Evolutionary conservation across 2,113 vertebrate genomes (phyloP), one percentile per base, ranked within the genome.

Genomic region (Damaliscus lunatus): DNA sequence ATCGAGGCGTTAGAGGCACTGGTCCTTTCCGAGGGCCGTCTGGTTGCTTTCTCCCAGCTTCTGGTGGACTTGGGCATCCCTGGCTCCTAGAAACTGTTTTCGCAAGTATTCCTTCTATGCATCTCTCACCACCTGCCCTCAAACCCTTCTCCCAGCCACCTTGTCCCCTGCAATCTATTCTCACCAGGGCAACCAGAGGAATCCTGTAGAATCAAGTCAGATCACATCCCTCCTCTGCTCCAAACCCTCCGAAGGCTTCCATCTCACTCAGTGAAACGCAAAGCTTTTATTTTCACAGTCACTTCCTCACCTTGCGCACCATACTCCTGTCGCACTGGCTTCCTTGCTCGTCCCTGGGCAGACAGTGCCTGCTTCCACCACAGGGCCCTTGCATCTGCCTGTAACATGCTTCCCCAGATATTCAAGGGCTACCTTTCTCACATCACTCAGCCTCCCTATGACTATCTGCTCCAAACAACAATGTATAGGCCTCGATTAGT

Each of bases 301-400:
- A 27, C 1, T 23, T 5, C 48, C 50, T 14, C 17, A 60, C 57
- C 23, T 5, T 9, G 3, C 29, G 2, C 0, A 1, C 33, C 53
- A 60, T 19, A 8, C 12, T 3, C 25, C 50, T 0, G 6, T 27
- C 40, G 27, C 86, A 36, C 14, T 25, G 21, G 52, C 29, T n/a
- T 43, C 62, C 81, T 23, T 17, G n/a, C 81, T 78, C 2, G 14
- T 31, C 23, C 91, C 57, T 5, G 78, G 88, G 33, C 80, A 15
- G 43, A 52, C 29, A 52, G 55, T 6, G 15, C 13, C 40, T 27
- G 78, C 67, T 13, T 40, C 74, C 5, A 0, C 43, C 9, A 12
- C 40, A 13, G 27, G 48, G 59, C 33, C 40, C 48, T 29, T 11
- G 16, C 17, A 14, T 16, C 3, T 7, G 6, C 17, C 55, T 29